Conservation (phyloP, 1,140 invertebrate species). For the Laupala kohalensis region DNA sequence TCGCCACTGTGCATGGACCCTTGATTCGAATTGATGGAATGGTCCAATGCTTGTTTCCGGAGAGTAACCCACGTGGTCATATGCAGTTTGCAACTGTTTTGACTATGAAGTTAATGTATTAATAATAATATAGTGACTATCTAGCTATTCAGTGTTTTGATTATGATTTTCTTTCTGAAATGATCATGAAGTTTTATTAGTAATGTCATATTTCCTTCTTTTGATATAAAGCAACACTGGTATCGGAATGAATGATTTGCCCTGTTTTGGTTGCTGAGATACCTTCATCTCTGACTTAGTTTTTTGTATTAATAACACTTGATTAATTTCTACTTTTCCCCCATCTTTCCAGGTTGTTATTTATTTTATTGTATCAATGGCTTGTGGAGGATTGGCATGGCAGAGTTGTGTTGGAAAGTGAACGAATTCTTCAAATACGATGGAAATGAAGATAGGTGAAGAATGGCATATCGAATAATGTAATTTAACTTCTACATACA, state of each 20-base stretch:
- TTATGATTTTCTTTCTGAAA: not conserved
- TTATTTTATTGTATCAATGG: constrained; percentile 76
- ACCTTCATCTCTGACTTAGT: not conserved
- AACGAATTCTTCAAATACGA: not conserved
- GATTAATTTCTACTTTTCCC: constrained; percentile 5
- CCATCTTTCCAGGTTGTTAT: constrained; percentile 42
- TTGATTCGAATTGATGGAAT: no score
- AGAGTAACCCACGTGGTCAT: no score
- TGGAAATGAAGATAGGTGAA: not conserved
- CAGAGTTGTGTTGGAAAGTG: constrained; percentile 41
- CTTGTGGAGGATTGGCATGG: constrained; percentile 75
- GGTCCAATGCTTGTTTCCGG: no score
- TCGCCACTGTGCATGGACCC: no score
- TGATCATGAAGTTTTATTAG: not conserved
- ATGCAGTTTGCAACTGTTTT: no score
- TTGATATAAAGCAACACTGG: not conserved
- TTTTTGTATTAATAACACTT: not conserved
- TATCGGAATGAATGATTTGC: not conserved
- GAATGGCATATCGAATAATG: no score
- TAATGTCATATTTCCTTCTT: not conserved
- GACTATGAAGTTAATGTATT: no score
- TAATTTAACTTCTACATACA: no score
- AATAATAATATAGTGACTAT: no score
- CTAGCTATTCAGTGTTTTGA: not conserved
- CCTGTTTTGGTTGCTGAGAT: not conserved